Conservation (phyloP, 1,140 invertebrate species). For the Euwallacea fornicatus region DNA sequence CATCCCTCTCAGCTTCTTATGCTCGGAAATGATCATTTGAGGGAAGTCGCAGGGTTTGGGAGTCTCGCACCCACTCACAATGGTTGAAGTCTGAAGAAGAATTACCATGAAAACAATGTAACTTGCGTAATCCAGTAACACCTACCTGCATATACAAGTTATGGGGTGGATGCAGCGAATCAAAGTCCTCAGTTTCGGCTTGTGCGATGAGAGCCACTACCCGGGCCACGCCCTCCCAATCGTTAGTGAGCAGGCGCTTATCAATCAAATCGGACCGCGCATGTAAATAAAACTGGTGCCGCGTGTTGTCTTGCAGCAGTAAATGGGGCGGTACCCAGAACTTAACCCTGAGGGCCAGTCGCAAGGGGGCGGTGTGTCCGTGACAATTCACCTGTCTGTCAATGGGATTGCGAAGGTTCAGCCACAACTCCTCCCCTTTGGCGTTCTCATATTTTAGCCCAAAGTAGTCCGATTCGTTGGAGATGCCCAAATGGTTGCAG, state of each 20-base stretch:
- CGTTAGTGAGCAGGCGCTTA: slow-evolving; percentile 66
- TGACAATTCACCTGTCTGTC: slow-evolving; percentile 67
- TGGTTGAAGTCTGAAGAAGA: slow-evolving; percentile 36
- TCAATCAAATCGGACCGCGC: slow-evolving; percentile 74
- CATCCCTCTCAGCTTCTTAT: slow-evolving; percentile 63
- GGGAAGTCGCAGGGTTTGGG: slow-evolving; percentile 66
- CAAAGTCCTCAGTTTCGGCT: slow-evolving; percentile 70
- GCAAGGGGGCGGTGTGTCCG: slow-evolving; percentile 58
- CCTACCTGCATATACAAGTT: slow-evolving; percentile 63
- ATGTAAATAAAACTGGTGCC: slow-evolving; percentile 82
- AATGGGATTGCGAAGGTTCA: slow-evolving; percentile 82
- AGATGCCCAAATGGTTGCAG: slow-evolving; percentile 77
- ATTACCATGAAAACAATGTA: slow-evolving; percentile 12
- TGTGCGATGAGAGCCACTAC: slow-evolving; percentile 76
- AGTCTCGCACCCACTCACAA: slow-evolving; percentile 51
- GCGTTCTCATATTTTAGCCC: slow-evolving; percentile 73
- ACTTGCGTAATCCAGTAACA: not conserved
- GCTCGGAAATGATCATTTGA: slow-evolving; percentile 64
- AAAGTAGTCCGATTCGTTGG: slow-evolving; percentile 85
- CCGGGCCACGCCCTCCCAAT: slow-evolving; percentile 69
- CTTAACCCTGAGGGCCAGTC: slow-evolving; percentile 71
- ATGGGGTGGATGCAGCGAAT: slow-evolving; percentile 60
- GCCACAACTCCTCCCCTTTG: slow-evolving; percentile 77
- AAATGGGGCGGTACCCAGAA: slow-evolving; percentile 89
- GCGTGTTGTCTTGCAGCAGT: slow-evolving; percentile 78